Base-by-base conservation (phyloP, 2,888 invertebrate species). In the Drosophila leonis region DNA sequence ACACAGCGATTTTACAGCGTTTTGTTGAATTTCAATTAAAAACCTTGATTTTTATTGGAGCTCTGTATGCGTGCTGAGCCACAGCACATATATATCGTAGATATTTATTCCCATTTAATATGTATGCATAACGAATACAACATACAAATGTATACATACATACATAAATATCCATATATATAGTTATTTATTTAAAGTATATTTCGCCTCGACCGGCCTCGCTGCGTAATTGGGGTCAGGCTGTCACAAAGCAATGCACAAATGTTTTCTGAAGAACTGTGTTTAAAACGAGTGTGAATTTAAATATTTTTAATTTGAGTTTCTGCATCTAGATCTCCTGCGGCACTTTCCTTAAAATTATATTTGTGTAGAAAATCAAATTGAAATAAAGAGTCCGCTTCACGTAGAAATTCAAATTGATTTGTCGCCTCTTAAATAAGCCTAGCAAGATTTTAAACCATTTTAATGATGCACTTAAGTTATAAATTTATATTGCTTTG, bases 21-120 rank as follows among this genome's bases (percentile, higher is more conserved):
- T 90, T 82, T 85, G 78, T 70, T 90, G 80, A 88, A 77, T 86
- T 88, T 90, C 86, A 90, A 86, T 86, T 84, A 86, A 86, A 87
- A 82, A 69, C 85, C 85, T 86, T 90, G 90, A 86, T 90, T 89
- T 85, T 80, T 77, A 88, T 82, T 84, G 88, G 73, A 20, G 65
- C 74, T 74, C 75, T 79, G 75, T 75, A 60, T 72, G 76, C 78
- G 76, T 73, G 77, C 75, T 84, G 84, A 72, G 83, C 37, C 52
- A 48, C 35, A 15, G 27, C 9, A 15, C 24, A 24, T 24, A n/a
- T 44, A 15, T 24, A 44, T 24, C 18, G 64, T 10, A n/a, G 9
- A 18, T 20, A 31, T 27, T 63, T 27, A 56, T 27, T 35, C 41
- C 18, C 39, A 33, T 54, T 54, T 39, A 35, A 37, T 42, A 52